These are phyloP conservation scores for Apodemia duryi DNA, from an alignment of 2,888 invertebrate genomes.

Conservation along the genomic window DNA sequence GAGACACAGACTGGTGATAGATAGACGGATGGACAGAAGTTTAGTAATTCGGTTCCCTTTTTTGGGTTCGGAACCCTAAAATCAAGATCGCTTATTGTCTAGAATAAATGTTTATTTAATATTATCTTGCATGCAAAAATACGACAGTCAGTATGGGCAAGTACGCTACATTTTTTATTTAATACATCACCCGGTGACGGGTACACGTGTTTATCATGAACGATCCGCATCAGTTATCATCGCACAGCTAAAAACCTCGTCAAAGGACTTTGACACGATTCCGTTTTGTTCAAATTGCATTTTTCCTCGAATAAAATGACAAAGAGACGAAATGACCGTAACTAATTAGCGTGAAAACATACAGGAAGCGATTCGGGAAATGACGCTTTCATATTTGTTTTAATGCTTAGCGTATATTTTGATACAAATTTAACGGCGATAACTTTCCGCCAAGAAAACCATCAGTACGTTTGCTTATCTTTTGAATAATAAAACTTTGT, in stretches of 20 bases:
- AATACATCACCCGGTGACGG: not conserved
- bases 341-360: slow-evolving; percentile 54
- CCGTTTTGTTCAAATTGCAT: slow-evolving; percentile 55
- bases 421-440: no score
- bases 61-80: no score
- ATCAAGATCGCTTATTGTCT: no score
- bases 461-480: no score
- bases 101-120: no score
- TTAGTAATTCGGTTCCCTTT: no score
- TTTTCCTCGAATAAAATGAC: slow-evolving; percentile 64
- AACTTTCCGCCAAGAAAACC: no score
- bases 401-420: not conserved
- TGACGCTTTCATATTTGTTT: slow-evolving; percentile 5
- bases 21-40: no score
- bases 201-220: not conserved
- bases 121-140: no score
- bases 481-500: no score
- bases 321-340: slow-evolving; percentile 56
- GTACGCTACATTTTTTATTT: not conserved
- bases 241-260: slow-evolving; percentile 34
- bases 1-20: no score
- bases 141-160: no score
- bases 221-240: slow-evolving; percentile 13
- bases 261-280: slow-evolving; percentile 50
- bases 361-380: slow-evolving; percentile 33